phyloP scores from a whole-genome alignment of 2,113 vertebrate species.

The Tyrannus savana region DNA sequence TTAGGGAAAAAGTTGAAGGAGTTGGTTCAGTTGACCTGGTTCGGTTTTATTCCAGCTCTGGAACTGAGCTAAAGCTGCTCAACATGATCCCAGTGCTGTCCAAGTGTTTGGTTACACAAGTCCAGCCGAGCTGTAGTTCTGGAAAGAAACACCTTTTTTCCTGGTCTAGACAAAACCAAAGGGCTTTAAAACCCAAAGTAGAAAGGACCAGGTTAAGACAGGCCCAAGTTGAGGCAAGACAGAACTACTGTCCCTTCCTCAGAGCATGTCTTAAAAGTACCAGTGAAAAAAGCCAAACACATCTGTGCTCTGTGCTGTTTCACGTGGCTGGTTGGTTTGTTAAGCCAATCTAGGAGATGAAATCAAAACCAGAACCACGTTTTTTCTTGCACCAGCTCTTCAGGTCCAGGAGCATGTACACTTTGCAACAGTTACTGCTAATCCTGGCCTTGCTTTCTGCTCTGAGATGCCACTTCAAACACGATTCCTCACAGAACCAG shows the following conservation, averaged over 20 bases:
- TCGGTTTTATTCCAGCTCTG: not conserved
- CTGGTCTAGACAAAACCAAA: not conserved
- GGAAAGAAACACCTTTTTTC: not conserved
- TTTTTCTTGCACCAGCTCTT: not conserved
- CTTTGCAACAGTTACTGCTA: not conserved
- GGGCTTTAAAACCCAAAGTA: not conserved
- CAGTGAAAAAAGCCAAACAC: not conserved
- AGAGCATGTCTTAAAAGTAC: not conserved
- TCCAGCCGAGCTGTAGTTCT: not conserved
- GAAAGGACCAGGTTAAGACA: not conserved
- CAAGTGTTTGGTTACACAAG: not conserved
- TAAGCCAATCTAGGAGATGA: not conserved
- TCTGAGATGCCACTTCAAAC: not conserved
- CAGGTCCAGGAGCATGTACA: not conserved
- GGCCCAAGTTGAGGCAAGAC: not conserved
- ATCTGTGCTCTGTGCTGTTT: not conserved
- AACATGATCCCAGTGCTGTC: not conserved
- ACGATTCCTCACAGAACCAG: not conserved
- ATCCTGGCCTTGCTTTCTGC: not conserved
- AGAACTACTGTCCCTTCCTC: not conserved
- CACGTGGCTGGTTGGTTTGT: not conserved
- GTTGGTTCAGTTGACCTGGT: not conserved
- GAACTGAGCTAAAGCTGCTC: not conserved
- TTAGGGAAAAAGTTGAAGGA: not conserved
- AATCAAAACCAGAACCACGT: not conserved